Evolutionary conservation across 1,140 invertebrate genomes (phyloP), one percentile per base, ranked within the genome.

Genomic region (Drosophila bocqueti): DNA sequence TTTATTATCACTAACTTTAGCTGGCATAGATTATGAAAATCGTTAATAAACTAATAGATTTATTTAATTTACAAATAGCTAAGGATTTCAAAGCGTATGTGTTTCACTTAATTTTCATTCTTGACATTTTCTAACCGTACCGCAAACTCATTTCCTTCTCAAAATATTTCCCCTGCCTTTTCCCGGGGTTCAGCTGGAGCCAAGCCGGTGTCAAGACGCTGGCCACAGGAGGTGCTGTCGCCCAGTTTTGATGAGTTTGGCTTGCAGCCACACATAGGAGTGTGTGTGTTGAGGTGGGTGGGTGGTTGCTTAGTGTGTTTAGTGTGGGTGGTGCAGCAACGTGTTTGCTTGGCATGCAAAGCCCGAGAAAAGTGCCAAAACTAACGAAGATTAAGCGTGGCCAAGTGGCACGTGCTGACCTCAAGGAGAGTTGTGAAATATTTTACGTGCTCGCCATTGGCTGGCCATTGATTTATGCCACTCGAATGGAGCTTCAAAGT

Each of bases 351-450:
- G 72, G 78, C 84, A 89, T 89, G 84, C 85, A 84, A 87, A 87
- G 83, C 83, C 76, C 73, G 72, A 75, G 77, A 71, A 87, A 87
- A 87, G 84, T 87, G 83, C 83, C 83, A 87, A 89, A 84, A 71
- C 77, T 78, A 89, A 89, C 84, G 84, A 89, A 89, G 84, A 89
- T 89, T 89, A 89, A 89, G 84, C 77, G 83, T 84, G 85, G 78
- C 68, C 85, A 52, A 89, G 64, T 89, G 84, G 84, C 83, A 86
- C 83, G 83, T 89, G 81, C 72, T 86, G 83, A 83, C 83, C 83
- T 83, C 80, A 77, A 79, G 64, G 57, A 58, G 55, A 87, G 67
- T 64, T 87, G 83, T 63, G 80, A 87, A 89, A 87, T 87, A 81
- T 87, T 89, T 83, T 89, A 87, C 83, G 83, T 87, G 83, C 77